Evolutionary conservation across 2,113 vertebrate genomes (phyloP).

Genomic region (Hymenochirus boettgeri): DNA sequence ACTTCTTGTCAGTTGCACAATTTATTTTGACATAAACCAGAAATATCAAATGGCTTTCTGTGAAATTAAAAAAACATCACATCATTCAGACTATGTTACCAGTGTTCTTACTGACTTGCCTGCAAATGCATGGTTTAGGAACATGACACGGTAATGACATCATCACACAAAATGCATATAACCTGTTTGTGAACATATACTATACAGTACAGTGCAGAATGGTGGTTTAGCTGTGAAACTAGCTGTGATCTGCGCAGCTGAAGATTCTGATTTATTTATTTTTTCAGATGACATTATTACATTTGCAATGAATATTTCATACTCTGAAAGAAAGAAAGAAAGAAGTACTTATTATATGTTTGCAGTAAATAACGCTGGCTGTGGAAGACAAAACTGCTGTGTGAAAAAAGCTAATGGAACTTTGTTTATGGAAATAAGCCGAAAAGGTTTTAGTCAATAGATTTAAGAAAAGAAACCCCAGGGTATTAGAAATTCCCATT

Average conservation of each 20-base stretch:
- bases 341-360: slow-evolving; percentile 29
- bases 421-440: slow-evolving; percentile 17
- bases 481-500: slow-evolving; percentile 2
- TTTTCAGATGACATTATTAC: slow-evolving; percentile 25
- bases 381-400: not conserved
- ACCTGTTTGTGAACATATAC: too few relatives aligned
- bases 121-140: too few relatives aligned
- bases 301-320: slow-evolving; percentile 40
- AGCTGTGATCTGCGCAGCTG: not conserved
- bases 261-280: slow-evolving; percentile 21
- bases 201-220: too few relatives aligned
- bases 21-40: too few relatives aligned
- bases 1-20: too few relatives aligned
- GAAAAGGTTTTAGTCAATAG: slow-evolving; percentile 24
- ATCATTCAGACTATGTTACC: too few relatives aligned
- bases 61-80: too few relatives aligned
- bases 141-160: too few relatives aligned
- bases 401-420: slow-evolving; percentile 19
- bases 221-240: too few relatives aligned
- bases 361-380: slow-evolving; percentile 38
- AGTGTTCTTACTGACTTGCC: too few relatives aligned
- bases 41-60: too few relatives aligned
- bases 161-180: too few relatives aligned
- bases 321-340: slow-evolving; percentile 14
- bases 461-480: not conserved